These are phyloP conservation scores for Leistus spinibarbis DNA, from an alignment of 2,888 invertebrate genomes.

Conservation along the genomic window DNA sequence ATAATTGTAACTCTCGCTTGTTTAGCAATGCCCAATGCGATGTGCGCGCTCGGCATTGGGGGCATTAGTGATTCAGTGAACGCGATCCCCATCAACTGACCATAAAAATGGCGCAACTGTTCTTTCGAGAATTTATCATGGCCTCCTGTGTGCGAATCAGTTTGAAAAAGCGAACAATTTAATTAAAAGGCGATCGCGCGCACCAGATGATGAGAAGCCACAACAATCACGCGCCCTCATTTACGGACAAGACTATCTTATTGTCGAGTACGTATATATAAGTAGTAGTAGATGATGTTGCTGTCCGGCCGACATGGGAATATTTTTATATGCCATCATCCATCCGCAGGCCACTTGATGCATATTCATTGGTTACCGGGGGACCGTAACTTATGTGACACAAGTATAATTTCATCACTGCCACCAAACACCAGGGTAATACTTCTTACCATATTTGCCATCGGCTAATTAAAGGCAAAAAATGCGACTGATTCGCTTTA, in stretches of 20 bases:
- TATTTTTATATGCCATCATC: background rate
- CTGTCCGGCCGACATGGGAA: background rate
- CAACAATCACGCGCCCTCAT: background rate
- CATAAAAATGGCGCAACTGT: conserved; percentile 38
- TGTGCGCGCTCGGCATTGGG: background rate
- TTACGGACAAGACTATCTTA: background rate
- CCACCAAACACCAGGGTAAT: background rate
- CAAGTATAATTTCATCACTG: background rate
- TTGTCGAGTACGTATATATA: background rate
- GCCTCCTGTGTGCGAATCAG: conserved; percentile 28
- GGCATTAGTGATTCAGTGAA: conserved; percentile 35
- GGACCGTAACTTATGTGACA: conserved; percentile 1
- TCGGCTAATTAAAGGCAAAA: background rate
- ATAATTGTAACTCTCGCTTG: conserved; percentile 37
- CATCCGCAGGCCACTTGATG: background rate
- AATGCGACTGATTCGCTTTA: no score
- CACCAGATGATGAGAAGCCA: background rate
- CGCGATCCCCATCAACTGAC: conserved; percentile 20
- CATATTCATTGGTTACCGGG: background rate
- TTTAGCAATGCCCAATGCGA: conserved; percentile 31
- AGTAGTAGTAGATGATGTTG: background rate
- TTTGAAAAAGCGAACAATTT: conserved; percentile 13
- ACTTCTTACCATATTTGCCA: background rate
- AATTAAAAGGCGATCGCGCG: conserved; percentile 3
- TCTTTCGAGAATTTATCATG: conserved; percentile 38